A percentile compares a stretch with the other conserved stretches of the same genome.
Conservation (phyloP, 2,113 vertebrate genomes). For the Elachura formosa region DNA sequence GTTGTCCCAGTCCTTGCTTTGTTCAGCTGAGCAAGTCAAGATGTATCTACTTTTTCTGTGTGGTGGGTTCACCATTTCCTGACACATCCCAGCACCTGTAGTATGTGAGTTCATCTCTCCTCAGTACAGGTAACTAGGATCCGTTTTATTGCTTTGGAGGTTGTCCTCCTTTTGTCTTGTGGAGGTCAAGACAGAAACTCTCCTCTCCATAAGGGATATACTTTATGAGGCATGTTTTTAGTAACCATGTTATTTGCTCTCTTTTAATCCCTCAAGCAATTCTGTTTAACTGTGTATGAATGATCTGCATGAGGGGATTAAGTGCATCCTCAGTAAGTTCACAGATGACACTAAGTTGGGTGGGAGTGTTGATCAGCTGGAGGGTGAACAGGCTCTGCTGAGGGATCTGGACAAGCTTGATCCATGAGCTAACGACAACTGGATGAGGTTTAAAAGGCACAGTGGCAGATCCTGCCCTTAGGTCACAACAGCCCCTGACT, state of each 20-base stretch:
- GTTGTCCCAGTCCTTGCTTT: neutral
- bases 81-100: neutral
- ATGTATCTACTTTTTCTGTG: neutral
- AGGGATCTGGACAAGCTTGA: neutral
- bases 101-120: neutral
- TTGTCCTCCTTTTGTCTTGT: neutral
- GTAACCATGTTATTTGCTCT: neutral
- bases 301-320: neutral
- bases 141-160: neutral
- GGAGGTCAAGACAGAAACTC: neutral
- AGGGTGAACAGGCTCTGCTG: neutral
- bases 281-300: neutral
- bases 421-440: neutral
- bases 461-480: rapidly evolving
- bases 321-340: neutral
- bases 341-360: too few species aligned
- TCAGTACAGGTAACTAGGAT: neutral
- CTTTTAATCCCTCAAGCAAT: neutral
- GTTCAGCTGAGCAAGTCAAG: neutral
- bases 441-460: neutral
- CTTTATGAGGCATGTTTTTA: neutral
- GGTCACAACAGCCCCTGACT: neutral
- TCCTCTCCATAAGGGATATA: neutral
- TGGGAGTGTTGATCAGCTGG: neutral
- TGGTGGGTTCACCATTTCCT: neutral